These are phyloP conservation scores for Ictalurus punctatus DNA, from an alignment of 2,113 vertebrate genomes.

Conservation along the genomic window DNA sequence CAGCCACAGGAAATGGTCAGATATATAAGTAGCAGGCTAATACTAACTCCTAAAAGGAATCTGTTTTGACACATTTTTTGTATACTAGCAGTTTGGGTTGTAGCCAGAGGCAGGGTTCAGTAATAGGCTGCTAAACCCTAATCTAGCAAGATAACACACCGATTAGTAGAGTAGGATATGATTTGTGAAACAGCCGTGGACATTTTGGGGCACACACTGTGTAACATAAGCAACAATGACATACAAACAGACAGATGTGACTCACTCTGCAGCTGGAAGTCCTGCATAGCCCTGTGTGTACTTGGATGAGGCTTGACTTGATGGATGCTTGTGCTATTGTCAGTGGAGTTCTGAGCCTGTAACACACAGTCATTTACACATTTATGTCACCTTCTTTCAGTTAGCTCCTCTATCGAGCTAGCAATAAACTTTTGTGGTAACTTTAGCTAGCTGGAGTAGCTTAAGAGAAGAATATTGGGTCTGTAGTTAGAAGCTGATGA, in stretches of 20 bases:
- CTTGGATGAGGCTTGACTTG: not conserved
- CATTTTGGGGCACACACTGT: not conserved
- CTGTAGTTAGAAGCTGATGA: too few relatives aligned
- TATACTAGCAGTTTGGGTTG: not conserved
- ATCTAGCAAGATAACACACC: not conserved
- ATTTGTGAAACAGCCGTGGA: not conserved
- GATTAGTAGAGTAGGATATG: not conserved
- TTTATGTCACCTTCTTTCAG: not conserved
- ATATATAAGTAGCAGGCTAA: not conserved
- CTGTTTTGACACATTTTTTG: not conserved
- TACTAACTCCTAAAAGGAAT: not conserved
- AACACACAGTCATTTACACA: not conserved
- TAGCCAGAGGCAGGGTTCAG: not conserved
- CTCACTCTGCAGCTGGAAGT: not conserved
- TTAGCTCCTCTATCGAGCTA: not conserved
- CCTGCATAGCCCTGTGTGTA: not conserved
- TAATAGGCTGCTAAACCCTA: not conserved
- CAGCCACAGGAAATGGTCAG: too few relatives aligned
- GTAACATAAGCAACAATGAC: not conserved
- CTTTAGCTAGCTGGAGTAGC: too few relatives aligned
- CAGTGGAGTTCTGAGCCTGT: not conserved
- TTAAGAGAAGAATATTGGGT: too few relatives aligned
- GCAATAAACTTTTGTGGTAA: not conserved
- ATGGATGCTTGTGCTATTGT: not conserved
- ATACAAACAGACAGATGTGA: conserved; percentile 5